Evolutionary conservation across 2,797 vertebrate genomes (phyloP).

Genomic region (Microhierax caerulescens): DNA sequence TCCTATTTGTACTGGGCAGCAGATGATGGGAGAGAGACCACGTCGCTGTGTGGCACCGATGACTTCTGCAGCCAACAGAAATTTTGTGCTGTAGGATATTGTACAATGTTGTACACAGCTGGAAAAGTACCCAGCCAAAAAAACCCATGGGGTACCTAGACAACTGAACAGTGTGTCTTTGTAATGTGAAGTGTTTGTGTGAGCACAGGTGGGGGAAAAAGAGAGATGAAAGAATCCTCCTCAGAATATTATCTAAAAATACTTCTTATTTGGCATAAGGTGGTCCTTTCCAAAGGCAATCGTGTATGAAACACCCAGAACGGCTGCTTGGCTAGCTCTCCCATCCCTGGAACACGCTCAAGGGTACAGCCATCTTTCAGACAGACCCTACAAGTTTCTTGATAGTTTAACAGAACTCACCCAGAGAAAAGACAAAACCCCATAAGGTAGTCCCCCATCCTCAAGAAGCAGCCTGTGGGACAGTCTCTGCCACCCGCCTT

Average conservation of each 20-base stretch:
- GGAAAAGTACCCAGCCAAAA: neutral
- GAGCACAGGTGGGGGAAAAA: neutral
- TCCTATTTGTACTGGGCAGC: neutral
- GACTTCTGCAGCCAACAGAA: neutral
- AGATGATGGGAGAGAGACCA: neutral
- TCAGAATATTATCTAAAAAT: neutral
- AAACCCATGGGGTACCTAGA: neutral
- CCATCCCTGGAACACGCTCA: neutral
- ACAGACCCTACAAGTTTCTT: neutral
- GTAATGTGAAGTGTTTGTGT: neutral
- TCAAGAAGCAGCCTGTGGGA: neutral
- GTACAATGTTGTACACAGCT: neutral
- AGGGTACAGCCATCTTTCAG: neutral
- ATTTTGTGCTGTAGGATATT: neutral
- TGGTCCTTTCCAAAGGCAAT: neutral
- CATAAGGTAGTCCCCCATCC: neutral
- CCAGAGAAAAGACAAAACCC: neutral
- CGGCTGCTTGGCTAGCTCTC: neutral
- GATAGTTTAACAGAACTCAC: neutral
- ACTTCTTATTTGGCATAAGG: neutral
- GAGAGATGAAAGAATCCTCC: neutral
- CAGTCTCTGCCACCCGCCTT: neutral
- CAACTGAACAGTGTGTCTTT: neutral
- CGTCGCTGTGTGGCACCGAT: rapidly evolving
- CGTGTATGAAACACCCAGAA: neutral